Base-by-base conservation (phyloP, 2,113 vertebrate species). In the Stigmatopora argus region DNA sequence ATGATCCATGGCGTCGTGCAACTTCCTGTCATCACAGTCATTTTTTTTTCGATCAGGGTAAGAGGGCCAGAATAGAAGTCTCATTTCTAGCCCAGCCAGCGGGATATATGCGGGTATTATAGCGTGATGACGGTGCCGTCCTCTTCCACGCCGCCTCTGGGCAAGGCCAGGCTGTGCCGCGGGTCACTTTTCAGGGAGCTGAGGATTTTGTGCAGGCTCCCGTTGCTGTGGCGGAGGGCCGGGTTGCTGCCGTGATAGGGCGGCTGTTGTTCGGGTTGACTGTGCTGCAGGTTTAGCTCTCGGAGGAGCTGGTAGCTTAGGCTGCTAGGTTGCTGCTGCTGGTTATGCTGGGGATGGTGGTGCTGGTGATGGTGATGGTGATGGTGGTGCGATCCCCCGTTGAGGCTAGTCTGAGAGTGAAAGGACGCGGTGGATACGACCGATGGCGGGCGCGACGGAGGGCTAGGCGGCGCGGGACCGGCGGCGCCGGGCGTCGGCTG, bases 101-200 rank as follows among this genome's bases (percentile, higher is more conserved):
- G 23, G 57, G 7, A 56, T n/a, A 61, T 60, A 38, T 64, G 1
- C 51, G 41, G 38, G 70, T 76, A 87, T 97, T 92, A 99, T 91
- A 99, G 93, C 1, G 97, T 99, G 71, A 99, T 94, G 47, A 98
- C 95, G 0, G 96, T 98, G 72, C 96, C 95, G 0, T 98, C 96
- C 82, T 99, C 97, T 87, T 99, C 91, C 90, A 99, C 92, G 1
- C 94, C 95, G 47, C 96, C 97, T 13, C 90, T 91, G 26, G 95
- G 96, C 73, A 98, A 91, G 19, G 92, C 92, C 63, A 99, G 91
- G 80, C 95, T 96, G 85, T 98, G 92, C n/a, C 96, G 91, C 45
- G 94, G 94, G 87, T 97, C 95, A 46, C 94, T 90, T 86, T 93
- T 94, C 87, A 99, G 88, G 63, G 94, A 94, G 86, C 91, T 96